Percentiles rank a stretch among this genome's conserved stretches.
Evolutionary conservation across 2,888 invertebrate species (phyloP).

Genomic region (Apodemia duryi): DNA sequence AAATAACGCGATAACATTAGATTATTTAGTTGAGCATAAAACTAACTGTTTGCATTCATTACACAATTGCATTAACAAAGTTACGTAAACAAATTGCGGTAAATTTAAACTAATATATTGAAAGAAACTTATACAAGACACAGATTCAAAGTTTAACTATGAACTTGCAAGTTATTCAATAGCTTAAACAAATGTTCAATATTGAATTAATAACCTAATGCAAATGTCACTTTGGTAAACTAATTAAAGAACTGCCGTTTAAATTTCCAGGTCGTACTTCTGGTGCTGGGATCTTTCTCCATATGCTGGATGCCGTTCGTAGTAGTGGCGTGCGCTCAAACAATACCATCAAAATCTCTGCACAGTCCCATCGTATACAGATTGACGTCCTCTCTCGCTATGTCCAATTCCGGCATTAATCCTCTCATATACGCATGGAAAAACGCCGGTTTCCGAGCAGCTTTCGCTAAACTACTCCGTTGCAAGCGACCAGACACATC

Average conservation of each 20-base stretch:
- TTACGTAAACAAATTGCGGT: no score
- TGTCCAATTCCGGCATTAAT: constrained; percentile 89
- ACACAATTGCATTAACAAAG: no score
- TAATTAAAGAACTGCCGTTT: not conserved
- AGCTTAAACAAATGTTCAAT: no score
- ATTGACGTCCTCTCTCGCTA: constrained; percentile 84
- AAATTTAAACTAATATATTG: no score
- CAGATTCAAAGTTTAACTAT: no score
- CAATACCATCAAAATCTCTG: constrained; percentile 70
- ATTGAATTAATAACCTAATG: not conserved
- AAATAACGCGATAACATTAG: no score
- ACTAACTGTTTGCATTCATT: no score
- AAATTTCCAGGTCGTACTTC: constrained; percentile 83
- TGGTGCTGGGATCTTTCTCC: constrained; percentile 89
- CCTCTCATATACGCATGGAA: constrained; percentile 93
- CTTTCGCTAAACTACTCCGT: constrained; percentile 83
- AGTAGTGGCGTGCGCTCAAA: constrained; percentile 82
- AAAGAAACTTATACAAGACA: no score
- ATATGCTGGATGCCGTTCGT: constrained; percentile 91
- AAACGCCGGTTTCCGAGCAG: constrained; percentile 86
- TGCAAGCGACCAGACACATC: constrained; percentile 82
- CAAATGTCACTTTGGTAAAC: not conserved
- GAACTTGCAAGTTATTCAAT: no score
- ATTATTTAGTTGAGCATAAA: no score
- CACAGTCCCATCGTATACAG: constrained; percentile 81